Conservation (phyloP, 2,113 vertebrate species). For the Forbesichthys papilliferus region DNA sequence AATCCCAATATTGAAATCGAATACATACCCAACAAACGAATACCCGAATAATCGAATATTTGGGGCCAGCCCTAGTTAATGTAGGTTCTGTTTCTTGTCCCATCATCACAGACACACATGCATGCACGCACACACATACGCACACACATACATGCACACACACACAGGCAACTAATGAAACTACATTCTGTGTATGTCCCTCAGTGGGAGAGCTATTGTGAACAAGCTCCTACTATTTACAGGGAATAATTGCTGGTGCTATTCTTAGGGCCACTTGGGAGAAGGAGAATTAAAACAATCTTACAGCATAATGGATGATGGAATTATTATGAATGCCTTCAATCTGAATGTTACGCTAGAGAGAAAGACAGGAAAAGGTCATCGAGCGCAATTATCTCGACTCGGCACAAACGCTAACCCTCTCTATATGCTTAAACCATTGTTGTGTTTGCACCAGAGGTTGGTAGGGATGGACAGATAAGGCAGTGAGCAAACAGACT, state of each 20-base stretch:
- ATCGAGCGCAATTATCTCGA: too few species aligned
- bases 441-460: too few species aligned
- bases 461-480: too few species aligned
- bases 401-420: too few species aligned
- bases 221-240: background rate
- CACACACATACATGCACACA: background rate
- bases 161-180: slow-evolving; percentile 1
- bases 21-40: too few species aligned
- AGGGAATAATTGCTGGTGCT: background rate
- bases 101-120: background rate
- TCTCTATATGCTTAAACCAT: too few species aligned
- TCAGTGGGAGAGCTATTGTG: background rate
- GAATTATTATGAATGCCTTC: background rate
- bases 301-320: background rate
- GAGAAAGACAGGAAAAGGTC: too few species aligned
- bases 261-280: background rate
- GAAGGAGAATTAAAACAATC: background rate
- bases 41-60: too few species aligned
- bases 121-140: background rate
- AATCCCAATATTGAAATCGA: too few species aligned
- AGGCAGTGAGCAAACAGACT: too few species aligned
- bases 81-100: background rate
- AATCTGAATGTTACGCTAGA: background rate
- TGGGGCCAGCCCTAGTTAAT: too few species aligned
- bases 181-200: slow-evolving; percentile 21